These are phyloP conservation scores for Pogona vitticeps DNA, from an alignment of 2,113 vertebrate genomes.

Conservation along the genomic window DNA sequence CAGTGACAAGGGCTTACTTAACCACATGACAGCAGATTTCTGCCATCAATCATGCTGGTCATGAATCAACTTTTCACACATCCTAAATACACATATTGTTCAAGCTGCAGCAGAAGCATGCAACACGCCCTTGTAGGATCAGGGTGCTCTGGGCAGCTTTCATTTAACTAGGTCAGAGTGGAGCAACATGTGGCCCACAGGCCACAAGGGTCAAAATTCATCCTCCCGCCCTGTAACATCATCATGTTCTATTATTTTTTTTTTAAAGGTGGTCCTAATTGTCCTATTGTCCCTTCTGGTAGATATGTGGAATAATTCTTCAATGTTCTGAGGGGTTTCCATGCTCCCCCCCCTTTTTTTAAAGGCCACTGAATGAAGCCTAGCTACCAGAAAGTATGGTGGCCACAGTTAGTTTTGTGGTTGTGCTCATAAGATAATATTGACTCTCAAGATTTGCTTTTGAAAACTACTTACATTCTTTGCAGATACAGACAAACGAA, in stretches of 20 bases:
- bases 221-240: too few relatives aligned
- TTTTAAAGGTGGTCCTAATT: too few relatives aligned
- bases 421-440: not conserved
- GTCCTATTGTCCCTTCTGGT: too few relatives aligned
- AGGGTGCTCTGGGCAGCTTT: not conserved
- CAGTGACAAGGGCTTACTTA: not conserved
- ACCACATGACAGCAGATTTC: not conserved
- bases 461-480: not conserved
- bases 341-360: too few relatives aligned
- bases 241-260: too few relatives aligned
- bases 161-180: not conserved
- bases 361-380: not conserved
- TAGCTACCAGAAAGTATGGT: not conserved
- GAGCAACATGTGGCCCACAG: too few relatives aligned
- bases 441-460: constrained; percentile 14
- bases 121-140: not conserved
- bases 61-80: not conserved
- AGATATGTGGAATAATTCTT: too few relatives aligned
- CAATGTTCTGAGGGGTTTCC: not conserved
- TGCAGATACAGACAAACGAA: not conserved
- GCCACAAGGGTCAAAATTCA: too few relatives aligned
- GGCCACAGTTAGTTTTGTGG: not conserved
- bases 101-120: not conserved
- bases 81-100: not conserved
- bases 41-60: not conserved